These are phyloP conservation scores for Corythornis madagascariensis DNA, from an alignment of 2,113 vertebrate genomes.

Conservation along the genomic window DNA sequence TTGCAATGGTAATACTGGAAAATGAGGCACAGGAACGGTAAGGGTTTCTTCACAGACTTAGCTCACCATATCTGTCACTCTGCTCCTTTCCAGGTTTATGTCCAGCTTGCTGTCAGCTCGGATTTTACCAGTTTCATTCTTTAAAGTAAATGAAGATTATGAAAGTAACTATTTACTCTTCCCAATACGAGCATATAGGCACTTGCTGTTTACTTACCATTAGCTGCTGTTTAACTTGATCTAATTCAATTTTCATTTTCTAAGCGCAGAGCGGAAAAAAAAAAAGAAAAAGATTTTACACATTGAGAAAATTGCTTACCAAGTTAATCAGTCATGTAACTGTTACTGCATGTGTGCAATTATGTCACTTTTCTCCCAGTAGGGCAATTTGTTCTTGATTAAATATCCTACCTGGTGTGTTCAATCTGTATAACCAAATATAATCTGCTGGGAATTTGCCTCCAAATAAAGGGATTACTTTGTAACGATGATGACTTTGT, in stretches of 20 bases:
- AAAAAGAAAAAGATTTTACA: background rate
- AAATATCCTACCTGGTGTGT: background rate
- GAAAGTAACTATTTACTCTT: background rate
- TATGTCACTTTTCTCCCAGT: background rate
- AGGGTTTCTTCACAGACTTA: background rate
- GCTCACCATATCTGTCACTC: constrained; percentile 89
- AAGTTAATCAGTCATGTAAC: background rate
- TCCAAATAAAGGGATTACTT: background rate
- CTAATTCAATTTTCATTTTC: constrained; percentile 96
- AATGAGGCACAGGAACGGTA: background rate
- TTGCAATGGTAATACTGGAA: background rate
- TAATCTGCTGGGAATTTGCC: background rate
- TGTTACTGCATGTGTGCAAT: background rate
- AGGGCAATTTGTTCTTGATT: background rate
- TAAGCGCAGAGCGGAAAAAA: constrained; percentile 60
- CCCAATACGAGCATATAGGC: background rate
- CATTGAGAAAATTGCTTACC: background rate
- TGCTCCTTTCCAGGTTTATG: constrained; percentile 93
- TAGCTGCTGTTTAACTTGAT: constrained; percentile 87
- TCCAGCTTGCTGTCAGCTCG: constrained; percentile 91
- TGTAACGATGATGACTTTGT: background rate
- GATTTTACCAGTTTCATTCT: constrained; percentile 90
- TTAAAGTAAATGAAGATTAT: constrained; percentile 49
- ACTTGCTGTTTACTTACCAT: constrained; percentile 78
- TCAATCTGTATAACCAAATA: background rate